Base-by-base conservation (phyloP, 2,113 vertebrate genomes). In the Cebus imitator region DNA sequence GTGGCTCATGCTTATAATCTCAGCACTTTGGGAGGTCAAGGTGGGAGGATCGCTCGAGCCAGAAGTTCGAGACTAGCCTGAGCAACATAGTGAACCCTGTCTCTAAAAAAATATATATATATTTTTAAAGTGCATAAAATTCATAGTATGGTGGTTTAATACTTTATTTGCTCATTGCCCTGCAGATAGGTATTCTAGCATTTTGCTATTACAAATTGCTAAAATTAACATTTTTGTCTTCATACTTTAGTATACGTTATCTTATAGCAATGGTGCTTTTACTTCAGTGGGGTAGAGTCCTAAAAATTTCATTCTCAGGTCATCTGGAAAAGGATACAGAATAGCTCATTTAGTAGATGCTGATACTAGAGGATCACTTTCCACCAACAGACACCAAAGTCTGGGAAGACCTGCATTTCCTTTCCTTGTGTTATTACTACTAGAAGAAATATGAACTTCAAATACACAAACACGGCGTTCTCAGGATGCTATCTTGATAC, bases 141-240 rank as follows among this genome's bases (percentile, higher is more conserved):
- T 64, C 57, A 48, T 64, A 78, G 32, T 45, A 40, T 21, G 45
- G 43, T 81, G 32, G 2, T 45, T 91, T 58, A 64, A 72, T 32
- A 72, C 52, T 57, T 81, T 80, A 81, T 75, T 87, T 79, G 70
- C 21, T 27, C 25, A 66, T 83, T 83, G 8, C 57, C 80, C 14
- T 66, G 80, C 18, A 70, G 48, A 82, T 52, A 68, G 37, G 18
- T 52, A 58, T 66, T 80, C 61, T 58, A 75, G n/a, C n/a, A 32
- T 95, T 93, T 93, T 78, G 11, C 61, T 87, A 57, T 88, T 68
- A 87, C 21, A 78, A 82, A 87, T 23, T 80, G 68, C 32, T 80
- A 23, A 84, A 91, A 84, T 88, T 32, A 75, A 83, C 55, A 87
- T 84, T 79, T 80, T 87, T 73, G 17, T 70, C 70, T 91, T 91